Conservation (phyloP, 2,797 vertebrate species). For the Acanthiza pusilla region DNA sequence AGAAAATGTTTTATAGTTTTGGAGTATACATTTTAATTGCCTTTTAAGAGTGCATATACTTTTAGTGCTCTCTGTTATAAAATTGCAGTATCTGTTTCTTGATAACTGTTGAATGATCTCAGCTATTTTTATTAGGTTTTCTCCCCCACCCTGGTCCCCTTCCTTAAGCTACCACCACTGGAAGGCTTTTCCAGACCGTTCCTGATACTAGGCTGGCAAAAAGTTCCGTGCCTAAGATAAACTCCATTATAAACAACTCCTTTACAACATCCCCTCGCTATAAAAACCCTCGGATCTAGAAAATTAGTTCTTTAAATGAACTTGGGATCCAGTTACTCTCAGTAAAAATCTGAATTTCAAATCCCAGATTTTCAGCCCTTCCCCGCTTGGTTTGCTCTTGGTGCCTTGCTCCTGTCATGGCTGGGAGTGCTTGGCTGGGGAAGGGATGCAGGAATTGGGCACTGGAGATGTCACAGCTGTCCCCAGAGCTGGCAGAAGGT, state of each 20-base stretch:
- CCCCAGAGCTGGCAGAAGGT: background rate
- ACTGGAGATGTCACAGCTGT: background rate
- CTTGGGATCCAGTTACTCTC: constrained; percentile 11
- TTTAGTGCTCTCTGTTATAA: constrained; percentile 82
- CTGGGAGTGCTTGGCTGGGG: background rate
- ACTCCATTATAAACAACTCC: constrained; percentile 74
- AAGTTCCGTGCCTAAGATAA: constrained; percentile 52
- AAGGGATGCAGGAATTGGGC: background rate
- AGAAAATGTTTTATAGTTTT: constrained; percentile 89
- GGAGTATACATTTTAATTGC: constrained; percentile 83
- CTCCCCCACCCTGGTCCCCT: constrained; percentile 57
- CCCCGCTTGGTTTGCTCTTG: background rate
- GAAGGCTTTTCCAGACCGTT: constrained; percentile 67
- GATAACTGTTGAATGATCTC: constrained; percentile 84
- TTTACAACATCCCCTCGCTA: constrained; percentile 68
- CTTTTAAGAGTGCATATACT: constrained; percentile 84
- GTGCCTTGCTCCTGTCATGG: accelerated
- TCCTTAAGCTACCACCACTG: constrained; percentile 73
- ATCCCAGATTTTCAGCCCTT: background rate
- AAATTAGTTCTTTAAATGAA: constrained; percentile 74
- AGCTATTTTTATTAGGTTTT: constrained; percentile 83
- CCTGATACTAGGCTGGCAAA: constrained; percentile 65
- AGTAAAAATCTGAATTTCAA: background rate
- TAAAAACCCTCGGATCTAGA: constrained; percentile 70
- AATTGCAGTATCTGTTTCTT: constrained; percentile 88